Base-by-base conservation (phyloP, 2,888 invertebrate genomes). In the Maniola hyperantus region DNA sequence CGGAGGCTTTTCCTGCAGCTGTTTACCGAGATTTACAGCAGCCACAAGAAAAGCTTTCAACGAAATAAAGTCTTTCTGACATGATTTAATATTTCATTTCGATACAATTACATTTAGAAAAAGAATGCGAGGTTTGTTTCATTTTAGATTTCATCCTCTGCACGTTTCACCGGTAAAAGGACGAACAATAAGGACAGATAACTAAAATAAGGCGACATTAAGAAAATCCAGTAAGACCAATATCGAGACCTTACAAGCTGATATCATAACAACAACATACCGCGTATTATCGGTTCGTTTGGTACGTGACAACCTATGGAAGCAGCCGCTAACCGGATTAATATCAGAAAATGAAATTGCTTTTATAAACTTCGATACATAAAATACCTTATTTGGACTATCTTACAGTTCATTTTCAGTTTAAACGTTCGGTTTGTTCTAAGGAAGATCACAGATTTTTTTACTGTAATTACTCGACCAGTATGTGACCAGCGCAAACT, bases 261-360 rank as follows among this genome's bases (percentile, higher is more conserved):
- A 15, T 33, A 46, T 59, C 15, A 59, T 46, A 59, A 46, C 33
- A 34, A 46, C 34, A 46, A 34, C 42, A 26, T 59, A 36, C 51
- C 61, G 50, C 36, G 39, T 51, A 39, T 61, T 61, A 51, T 50
- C 50, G 39, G 48, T 51, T 61, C 61, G 51, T 61, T 50, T 61
- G 18, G 39, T 39, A 61, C 51, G 61, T 61, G 61, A 61, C 61
- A 50, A 39, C 10, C 50, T 26, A 20, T 39, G 61, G 39, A 34
- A 59, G 50, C 36, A 20, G 61, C 48, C 36, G 50, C 50, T 61
- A 39, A 61, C 48, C 18, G 61, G 36, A 61, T 61, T 50, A 61
- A 61, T 61, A 51, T 50, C 36, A 61, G 50, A 33, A 59, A 48
- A 59, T 59, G 46, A 59, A 59, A 48, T 34, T 34, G n/a, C 33